Base-by-base conservation (phyloP, 2,113 vertebrate species). In the Sylvilagus bachmani region DNA sequence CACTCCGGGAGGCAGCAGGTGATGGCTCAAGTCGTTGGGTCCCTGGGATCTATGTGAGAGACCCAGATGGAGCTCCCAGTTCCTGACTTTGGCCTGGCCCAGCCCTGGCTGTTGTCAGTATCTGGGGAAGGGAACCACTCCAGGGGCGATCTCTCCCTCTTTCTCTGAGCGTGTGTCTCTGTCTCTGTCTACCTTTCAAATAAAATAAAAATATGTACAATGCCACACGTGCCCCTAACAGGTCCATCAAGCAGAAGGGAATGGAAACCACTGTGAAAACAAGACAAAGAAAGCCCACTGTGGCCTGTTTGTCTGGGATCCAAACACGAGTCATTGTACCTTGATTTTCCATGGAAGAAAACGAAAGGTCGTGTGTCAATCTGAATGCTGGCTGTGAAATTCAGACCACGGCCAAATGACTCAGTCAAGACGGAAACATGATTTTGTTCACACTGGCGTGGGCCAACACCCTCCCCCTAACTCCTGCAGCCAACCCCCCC, bases 361-460 rank as follows among this genome's bases (percentile, higher is more conserved):
- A 83, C 2, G 31, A 77, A 94, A 93, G 67, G 82, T 66, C 33
- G 0, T 29, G 11, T 51, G 51, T 73, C 77, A 27, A n/a, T 85
- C 14, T 75, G 70, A 88, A 44, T 8, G 21, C 33, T 96, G 90
- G 51, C 86, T 69, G 36, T 33, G 33, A 93, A 94, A 86, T 29
- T n/a, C 36, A 75, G 51, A 11, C 36, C 69, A 64, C 36, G 36
- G 84, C 89, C 85, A 84, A 81, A 81, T 86, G 80, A 86, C 70
- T 96, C 81, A 67, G 86, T 86, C 58, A 79, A 75, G 44, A 78
- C 0, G 4, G 82, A 96, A 95, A 86, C 33, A 49, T 67, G 58
- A 62, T 38, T 94, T 90, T 80, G 83, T 77, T 95, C 27, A 0
- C 83, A 75, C 86, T 53, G 44, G 21, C 0, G 0, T 44, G 61